These are phyloP conservation scores for Raillietiella orientalis DNA, from an alignment of 2,888 invertebrate species.

Conservation along the genomic window DNA sequence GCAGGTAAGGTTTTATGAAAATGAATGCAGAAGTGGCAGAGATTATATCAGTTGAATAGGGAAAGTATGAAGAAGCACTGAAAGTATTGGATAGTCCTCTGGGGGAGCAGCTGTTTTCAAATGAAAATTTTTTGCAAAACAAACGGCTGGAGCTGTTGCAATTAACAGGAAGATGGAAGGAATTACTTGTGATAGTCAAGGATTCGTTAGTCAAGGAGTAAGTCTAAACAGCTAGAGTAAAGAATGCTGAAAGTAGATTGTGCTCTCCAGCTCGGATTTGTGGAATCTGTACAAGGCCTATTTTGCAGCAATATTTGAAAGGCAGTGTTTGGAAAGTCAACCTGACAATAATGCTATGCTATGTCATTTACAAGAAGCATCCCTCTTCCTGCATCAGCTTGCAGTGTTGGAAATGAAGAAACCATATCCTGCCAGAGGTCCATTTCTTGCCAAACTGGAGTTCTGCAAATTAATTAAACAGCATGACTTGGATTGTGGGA, in stretches of 20 bases:
- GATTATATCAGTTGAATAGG: constrained; percentile 11
- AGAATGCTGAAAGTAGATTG: constrained; percentile 32
- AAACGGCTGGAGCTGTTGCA: constrained; percentile 37
- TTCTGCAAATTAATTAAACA: neutral
- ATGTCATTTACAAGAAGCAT: too few species aligned
- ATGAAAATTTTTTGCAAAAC: constrained; percentile 22
- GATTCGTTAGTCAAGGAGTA: constrained; percentile 36
- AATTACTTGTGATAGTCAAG: constrained; percentile 36
- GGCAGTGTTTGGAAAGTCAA: too few species aligned
- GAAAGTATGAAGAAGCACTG: constrained; percentile 46
- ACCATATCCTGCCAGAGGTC: too few species aligned
- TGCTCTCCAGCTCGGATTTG: constrained; percentile 7
- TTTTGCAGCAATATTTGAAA: too few species aligned
- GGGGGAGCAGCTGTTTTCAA: constrained; percentile 23
- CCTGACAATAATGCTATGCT: too few species aligned
- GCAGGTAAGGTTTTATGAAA: constrained; percentile 7
- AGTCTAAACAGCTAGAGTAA: too few species aligned
- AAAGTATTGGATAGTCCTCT: constrained; percentile 44
- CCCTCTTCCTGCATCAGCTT: too few species aligned
- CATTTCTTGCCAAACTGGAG: neutral
- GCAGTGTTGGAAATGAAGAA: too few species aligned
- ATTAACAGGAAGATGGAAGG: constrained; percentile 34
- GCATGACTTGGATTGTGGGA: neutral
- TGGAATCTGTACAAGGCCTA: constrained; percentile 22
- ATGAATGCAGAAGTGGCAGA: neutral